Evolutionary conservation across 1,140 invertebrate genomes (phyloP), one percentile per base, ranked within the genome.

Genomic region (Ceratitis capitata): DNA sequence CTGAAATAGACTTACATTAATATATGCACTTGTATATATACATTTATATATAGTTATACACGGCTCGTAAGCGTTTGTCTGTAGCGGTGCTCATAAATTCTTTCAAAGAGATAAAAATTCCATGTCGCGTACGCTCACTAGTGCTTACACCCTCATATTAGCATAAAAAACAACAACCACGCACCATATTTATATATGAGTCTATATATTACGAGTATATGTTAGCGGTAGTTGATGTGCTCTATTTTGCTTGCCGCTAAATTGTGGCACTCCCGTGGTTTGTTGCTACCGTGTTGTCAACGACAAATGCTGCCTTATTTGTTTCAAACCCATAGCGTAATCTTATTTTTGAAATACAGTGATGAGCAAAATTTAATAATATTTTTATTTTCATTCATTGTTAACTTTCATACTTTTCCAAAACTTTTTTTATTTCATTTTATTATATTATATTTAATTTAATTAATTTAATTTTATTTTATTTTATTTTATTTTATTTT

Each of bases 81-180:
- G 12, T n/a, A 26, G 14, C 42, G n/a, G 35, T 19, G 16, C 6
- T 47, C 23, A 10, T 45, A 78, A 78, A 78, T 78, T 78, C 39
- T n/a, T 47, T 14, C n/a, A 69, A 69, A 35, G 61, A 69, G 39
- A 69, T 69, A 69, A 69, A 69, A 69, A 39, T 69, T 69, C 61
- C 61, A 69, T 16, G n/a, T n/a, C n/a, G 32, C 58, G 23, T 69
- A 16, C 61, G 12, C 58, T 61, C 29, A 23, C 4, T 23, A 61
- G 58, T 26, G 58, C 23, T 61, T 26, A 61, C 58, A 61, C 58
- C 23, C 58, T 4, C 58, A n/a, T 35, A 35, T 69, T 7, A 32
- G 29, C 16, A n/a, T 6, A 6, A 6, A n/a, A 69, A 14, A 69
- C 14, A 35, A n/a, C 14, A 39, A 3, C 35, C 3, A 69, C 16